Evolutionary conservation across 2,888 invertebrate genomes (phyloP).

Genomic region (Diadegma fenestrale): DNA sequence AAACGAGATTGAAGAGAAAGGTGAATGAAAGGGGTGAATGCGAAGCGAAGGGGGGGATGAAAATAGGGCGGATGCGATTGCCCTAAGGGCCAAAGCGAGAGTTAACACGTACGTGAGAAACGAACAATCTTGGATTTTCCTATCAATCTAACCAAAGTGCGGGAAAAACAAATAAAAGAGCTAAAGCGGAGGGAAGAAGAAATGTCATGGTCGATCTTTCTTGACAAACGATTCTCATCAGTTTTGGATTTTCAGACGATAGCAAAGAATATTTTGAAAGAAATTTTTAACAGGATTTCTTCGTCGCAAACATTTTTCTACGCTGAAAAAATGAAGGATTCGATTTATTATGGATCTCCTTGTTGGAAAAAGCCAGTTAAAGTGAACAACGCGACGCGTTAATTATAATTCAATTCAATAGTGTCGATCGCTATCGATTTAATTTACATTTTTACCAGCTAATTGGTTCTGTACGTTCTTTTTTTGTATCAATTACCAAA

Average conservation of each 20-base stretch:
- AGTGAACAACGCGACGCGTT: background rate
- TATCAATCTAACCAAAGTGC: conserved; percentile 24
- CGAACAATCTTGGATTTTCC: conserved; percentile 44
- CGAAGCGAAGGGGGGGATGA: too few relatives aligned
- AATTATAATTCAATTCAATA: conserved; percentile 2
- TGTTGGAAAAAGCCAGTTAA: background rate
- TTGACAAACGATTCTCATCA: conserved; percentile 53
- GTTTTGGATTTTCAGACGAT: conserved; percentile 44
- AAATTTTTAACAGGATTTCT: background rate
- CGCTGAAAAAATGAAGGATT: background rate
- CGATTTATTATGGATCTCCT: background rate
- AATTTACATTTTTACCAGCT: conserved; percentile 7
- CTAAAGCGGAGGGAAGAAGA: background rate
- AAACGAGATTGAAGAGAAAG: conserved; percentile 23
- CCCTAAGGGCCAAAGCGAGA: conserved; percentile 34
- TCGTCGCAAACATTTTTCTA: background rate
- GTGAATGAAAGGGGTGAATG: background rate
- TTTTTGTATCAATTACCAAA: background rate
- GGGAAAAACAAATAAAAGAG: background rate
- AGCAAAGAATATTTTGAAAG: background rate
- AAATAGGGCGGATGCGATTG: conserved; percentile 32
- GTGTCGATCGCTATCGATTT: conserved; percentile 8
- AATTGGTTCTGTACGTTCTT: background rate
- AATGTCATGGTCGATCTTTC: conserved; percentile 31
- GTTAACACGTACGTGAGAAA: conserved; percentile 41